Evolutionary conservation across 2,797 vertebrate genomes (phyloP).

Genomic region (Enteromius treurensis): DNA sequence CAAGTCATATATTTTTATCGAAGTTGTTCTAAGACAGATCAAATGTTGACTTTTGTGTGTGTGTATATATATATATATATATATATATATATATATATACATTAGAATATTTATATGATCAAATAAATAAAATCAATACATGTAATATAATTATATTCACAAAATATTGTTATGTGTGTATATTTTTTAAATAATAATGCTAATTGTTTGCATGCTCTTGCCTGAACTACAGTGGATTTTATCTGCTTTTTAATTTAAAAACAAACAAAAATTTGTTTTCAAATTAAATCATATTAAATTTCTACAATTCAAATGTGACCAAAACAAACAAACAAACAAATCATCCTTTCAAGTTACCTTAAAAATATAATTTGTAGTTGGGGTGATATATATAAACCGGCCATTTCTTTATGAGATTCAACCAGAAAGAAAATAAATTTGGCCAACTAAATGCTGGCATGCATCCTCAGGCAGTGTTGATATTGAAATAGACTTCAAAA

Average conservation of each 20-base stretch:
- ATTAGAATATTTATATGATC: background rate
- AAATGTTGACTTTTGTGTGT: too few species aligned
- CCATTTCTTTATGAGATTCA: constrained; percentile 5
- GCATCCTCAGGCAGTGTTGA: constrained; percentile 7
- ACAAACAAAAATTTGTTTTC: background rate
- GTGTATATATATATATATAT: too few species aligned
- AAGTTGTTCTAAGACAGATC: too few species aligned
- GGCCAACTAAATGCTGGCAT: constrained; percentile 11
- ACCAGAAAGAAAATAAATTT: background rate
- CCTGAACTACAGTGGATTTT: background rate
- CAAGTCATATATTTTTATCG: too few species aligned
- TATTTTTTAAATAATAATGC: background rate
- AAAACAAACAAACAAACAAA: background rate
- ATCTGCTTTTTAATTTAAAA: background rate
- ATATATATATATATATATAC: background rate
- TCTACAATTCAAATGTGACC: background rate
- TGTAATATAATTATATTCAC: background rate
- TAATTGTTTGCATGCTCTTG: background rate
- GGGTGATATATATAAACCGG: background rate
- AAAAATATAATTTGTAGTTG: background rate
- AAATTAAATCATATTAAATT: background rate
- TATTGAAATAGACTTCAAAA: constrained; percentile 39
- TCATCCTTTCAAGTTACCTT: background rate
- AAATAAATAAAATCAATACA: background rate
- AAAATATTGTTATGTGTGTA: background rate